Conservation (phyloP, 1,140 invertebrate genomes). For the Drosophila ercepeae region DNA sequence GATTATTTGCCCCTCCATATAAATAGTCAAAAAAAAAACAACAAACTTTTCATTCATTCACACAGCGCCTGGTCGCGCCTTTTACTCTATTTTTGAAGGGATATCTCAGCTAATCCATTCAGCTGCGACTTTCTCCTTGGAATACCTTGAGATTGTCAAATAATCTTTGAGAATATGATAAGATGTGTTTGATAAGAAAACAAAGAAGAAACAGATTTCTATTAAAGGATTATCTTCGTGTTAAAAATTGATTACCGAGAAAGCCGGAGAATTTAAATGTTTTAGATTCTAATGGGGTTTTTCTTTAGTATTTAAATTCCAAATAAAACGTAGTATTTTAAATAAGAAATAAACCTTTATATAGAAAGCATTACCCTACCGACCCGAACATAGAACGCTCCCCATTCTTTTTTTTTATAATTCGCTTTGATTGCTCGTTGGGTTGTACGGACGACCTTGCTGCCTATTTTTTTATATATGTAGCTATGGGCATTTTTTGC, state of each 20-base stretch:
- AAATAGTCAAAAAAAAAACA: constrained; percentile 33
- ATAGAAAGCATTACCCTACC: not conserved
- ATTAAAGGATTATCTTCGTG: constrained; percentile 4
- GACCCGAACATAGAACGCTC: not conserved
- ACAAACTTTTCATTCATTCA: constrained; percentile 46
- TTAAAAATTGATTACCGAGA: no score
- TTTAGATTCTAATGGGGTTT: no score
- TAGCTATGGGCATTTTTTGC: constrained; percentile 22
- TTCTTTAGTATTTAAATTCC: no score
- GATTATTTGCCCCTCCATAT: constrained; percentile 16
- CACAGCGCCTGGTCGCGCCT: constrained; percentile 17
- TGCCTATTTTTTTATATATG: constrained; percentile 12
- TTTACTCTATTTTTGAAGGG: constrained; percentile 10
- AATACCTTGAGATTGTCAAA: not conserved
- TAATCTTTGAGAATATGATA: not conserved
- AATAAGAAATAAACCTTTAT: not conserved
- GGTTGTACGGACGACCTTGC: constrained; percentile 30
- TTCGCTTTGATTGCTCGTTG: constrained; percentile 30
- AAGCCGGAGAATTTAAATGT: no score
- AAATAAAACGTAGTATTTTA: no score
- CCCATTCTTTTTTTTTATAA: constrained; percentile 8
- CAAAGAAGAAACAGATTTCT: not conserved
- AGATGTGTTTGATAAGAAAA: not conserved
- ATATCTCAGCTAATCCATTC: not conserved
- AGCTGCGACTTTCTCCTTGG: not conserved